phyloP scores from a whole-genome alignment of 2,888 invertebrate species.

The Ectemnius lituratus region DNA sequence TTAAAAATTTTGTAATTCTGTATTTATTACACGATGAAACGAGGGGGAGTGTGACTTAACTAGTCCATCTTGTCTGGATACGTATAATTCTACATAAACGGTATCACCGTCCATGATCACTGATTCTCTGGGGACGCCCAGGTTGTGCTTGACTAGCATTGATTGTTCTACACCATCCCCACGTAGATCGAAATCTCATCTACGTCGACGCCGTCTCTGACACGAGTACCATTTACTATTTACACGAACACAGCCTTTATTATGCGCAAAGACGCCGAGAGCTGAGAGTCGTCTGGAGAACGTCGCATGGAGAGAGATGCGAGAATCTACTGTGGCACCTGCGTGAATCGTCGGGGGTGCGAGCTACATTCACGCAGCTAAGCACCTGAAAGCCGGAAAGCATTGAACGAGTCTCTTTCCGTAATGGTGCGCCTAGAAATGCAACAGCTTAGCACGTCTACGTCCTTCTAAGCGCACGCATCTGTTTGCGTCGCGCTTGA shows the following conservation, averaged over 20 bases:
- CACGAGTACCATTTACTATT: slow-evolving; percentile 13
- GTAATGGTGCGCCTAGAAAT: too few relatives aligned
- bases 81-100: too few relatives aligned
- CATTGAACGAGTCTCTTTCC: too few relatives aligned
- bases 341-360: too few relatives aligned
- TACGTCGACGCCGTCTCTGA: slow-evolving; percentile 6
- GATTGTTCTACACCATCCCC: background rate
- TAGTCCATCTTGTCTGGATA: too few relatives aligned
- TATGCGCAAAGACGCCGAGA: background rate
- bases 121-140: too few relatives aligned
- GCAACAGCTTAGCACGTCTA: slow-evolving; percentile 36
- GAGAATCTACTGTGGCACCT: too few relatives aligned
- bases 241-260: slow-evolving; percentile 12
- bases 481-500: slow-evolving; percentile 87
- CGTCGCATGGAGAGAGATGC: too few relatives aligned
- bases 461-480: slow-evolving; percentile 69
- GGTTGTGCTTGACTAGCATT: too few relatives aligned
- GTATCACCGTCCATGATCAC: too few relatives aligned
- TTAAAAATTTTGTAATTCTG: slow-evolving; percentile 7
- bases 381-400: slow-evolving; percentile 34
- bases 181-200: slow-evolving; percentile 13
- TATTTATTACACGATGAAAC: slow-evolving; percentile 13
- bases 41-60: background rate
- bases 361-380: slow-evolving; percentile 18
- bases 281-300: too few relatives aligned